Percentiles rank a stretch among this genome's conserved stretches.
These are phyloP conservation scores for Eupeodes latifasciatus DNA, from an alignment of 2,888 invertebrate species.

Conservation along the genomic window DNA sequence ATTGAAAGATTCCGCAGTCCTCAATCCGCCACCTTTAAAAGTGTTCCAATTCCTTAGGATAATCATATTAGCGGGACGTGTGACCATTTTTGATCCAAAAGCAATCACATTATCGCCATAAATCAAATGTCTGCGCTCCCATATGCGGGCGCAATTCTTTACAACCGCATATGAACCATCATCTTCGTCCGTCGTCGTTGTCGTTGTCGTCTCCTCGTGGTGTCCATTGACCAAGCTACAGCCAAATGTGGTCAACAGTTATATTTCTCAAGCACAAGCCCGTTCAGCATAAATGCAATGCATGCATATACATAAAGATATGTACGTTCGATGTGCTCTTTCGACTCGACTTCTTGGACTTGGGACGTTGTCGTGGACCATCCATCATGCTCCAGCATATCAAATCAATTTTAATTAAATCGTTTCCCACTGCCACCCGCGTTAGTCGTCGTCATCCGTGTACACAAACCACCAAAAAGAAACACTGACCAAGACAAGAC, in stretches of 20 bases:
- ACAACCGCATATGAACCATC: background rate
- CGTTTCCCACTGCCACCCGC: constrained; percentile 60
- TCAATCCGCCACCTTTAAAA: background rate
- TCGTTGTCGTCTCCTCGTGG: background rate
- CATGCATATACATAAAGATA: background rate
- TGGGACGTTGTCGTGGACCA: constrained; percentile 50
- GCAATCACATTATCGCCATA: constrained; percentile 75
- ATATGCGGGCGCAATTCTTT: constrained; percentile 71
- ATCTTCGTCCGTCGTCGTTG: background rate
- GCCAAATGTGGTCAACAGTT: constrained; percentile 26
- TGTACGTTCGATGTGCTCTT: background rate
- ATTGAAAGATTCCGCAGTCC: constrained; percentile 1
- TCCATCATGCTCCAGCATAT: constrained; percentile 74
- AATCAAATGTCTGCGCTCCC: constrained; percentile 66
- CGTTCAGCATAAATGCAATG: background rate
- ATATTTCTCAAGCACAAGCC: constrained; percentile 12
- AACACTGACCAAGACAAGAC: constrained; percentile 23
- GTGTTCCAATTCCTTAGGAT: constrained; percentile 62
- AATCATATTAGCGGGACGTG: constrained; percentile 62
- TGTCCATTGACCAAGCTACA: background rate
- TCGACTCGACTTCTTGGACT: background rate
- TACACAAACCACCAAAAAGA: constrained; percentile 14
- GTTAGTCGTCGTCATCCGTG: background rate
- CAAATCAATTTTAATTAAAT: constrained; percentile 76
- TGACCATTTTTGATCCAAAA: constrained; percentile 66